phyloP scores from a whole-genome alignment of 2,797 vertebrate genomes.

The Pelochelys cantorii region DNA sequence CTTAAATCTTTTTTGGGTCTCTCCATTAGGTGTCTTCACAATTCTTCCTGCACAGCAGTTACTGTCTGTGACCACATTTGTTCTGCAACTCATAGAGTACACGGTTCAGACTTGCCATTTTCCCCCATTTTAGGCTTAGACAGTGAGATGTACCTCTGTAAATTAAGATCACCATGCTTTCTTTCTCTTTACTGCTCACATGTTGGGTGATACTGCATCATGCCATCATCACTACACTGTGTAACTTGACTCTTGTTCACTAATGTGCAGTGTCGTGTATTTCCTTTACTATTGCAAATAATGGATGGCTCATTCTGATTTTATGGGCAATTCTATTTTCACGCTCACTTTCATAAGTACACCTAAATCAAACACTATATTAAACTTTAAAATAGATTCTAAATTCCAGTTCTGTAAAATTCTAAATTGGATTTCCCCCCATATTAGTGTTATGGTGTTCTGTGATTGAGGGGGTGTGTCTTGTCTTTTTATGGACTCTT shows the following conservation, averaged over 20 bases:
- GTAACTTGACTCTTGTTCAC: neutral
- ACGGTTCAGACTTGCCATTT: neutral
- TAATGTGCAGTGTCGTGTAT: fast-evolving
- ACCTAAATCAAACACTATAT: neutral
- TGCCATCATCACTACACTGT: neutral
- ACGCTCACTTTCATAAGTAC: neutral
- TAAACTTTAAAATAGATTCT: neutral
- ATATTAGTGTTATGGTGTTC: fast-evolving
- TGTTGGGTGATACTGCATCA: neutral
- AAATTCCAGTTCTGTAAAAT: neutral
- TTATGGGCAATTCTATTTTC: neutral
- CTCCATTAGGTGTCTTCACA: neutral
- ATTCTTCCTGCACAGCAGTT: neutral
- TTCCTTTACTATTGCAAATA: neutral
- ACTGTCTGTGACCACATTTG: neutral
- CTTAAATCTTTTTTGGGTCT: neutral
- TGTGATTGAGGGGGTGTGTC: neutral
- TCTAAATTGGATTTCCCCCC: neutral
- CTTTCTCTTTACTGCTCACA: neutral
- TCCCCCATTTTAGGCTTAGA: neutral
- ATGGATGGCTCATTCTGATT: neutral
- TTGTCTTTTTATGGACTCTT: neutral
- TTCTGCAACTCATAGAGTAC: neutral
- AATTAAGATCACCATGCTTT: neutral
- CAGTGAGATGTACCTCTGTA: neutral